Conservation (phyloP, 2,888 invertebrate species). For the Nomada hirtipes region DNA sequence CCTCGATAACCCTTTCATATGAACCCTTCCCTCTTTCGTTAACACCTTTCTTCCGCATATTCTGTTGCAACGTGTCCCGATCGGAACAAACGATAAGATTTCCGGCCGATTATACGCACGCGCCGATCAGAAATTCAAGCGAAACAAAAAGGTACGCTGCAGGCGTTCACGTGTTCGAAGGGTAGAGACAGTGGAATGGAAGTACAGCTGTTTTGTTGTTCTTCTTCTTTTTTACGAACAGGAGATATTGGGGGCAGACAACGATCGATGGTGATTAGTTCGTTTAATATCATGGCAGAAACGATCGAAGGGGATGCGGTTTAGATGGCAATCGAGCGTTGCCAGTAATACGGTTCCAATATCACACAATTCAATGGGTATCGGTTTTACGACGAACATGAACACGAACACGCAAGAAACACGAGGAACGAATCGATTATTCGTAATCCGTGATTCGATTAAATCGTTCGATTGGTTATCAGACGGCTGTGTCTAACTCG, state of each 20-base stretch:
- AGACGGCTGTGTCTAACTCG: background rate
- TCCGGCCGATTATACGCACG: slow-evolving; percentile 63
- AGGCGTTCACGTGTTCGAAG: background rate
- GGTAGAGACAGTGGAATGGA: background rate
- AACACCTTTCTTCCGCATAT: slow-evolving; percentile 26
- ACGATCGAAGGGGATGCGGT: background rate
- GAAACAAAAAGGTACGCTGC: slow-evolving; percentile 28
- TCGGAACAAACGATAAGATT: slow-evolving; percentile 76
- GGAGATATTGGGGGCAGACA: slow-evolving; percentile 24
- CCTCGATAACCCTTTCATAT: slow-evolving; percentile 32
- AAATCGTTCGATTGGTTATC: slow-evolving; percentile 27
- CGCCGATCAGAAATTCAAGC: slow-evolving; percentile 65
- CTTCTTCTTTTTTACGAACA: background rate
- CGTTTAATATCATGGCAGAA: background rate
- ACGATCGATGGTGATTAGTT: slow-evolving; percentile 10
- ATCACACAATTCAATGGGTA: slow-evolving; percentile 13
- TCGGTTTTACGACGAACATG: slow-evolving; percentile 27
- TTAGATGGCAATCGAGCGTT: slow-evolving; percentile 2
- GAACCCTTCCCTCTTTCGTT: slow-evolving; percentile 7
- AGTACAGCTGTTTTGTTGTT: background rate
- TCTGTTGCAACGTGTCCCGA: slow-evolving; percentile 19
- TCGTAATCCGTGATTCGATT: slow-evolving; percentile 18
- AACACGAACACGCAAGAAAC: slow-evolving; percentile 23
- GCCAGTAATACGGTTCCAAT: slow-evolving; percentile 20
- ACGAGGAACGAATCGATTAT: slow-evolving; percentile 41